Conservation (phyloP, 2,888 invertebrate genomes). For the Caradrina clavipalpis region DNA sequence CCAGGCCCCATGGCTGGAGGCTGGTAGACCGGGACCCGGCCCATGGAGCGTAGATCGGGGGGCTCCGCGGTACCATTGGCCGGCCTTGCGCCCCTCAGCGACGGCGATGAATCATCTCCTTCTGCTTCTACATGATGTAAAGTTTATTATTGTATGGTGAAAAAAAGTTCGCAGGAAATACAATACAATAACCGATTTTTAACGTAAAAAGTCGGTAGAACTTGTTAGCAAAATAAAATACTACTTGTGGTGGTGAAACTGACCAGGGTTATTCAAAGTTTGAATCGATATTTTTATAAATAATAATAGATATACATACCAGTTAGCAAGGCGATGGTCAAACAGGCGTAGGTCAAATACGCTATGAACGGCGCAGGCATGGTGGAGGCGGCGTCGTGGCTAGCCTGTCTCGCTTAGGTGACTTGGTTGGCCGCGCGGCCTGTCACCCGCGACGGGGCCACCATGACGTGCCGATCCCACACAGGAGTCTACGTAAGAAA, state of each 20-base stretch:
- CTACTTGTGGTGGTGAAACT: too few relatives aligned
- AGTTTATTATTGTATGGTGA: neutral
- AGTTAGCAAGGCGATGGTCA: slow-evolving; percentile 76
- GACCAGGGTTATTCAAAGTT: too few relatives aligned
- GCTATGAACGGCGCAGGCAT: slow-evolving; percentile 78
- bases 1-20: slow-evolving; percentile 88
- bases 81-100: slow-evolving; percentile 68
- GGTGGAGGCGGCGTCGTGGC: slow-evolving; percentile 58
- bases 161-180: neutral
- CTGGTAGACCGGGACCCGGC: slow-evolving; percentile 88
- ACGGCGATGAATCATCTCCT: slow-evolving; percentile 73
- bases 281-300: too few relatives aligned
- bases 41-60: slow-evolving; percentile 82
- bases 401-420: slow-evolving; percentile 73
- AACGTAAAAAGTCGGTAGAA: too few relatives aligned
- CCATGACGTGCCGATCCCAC: slow-evolving; percentile 70
- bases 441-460: slow-evolving; percentile 69
- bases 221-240: too few relatives aligned
- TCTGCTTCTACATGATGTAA: slow-evolving; percentile 61
- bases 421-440: slow-evolving; percentile 75
- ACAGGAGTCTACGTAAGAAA: slow-evolving; percentile 25
- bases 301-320: slow-evolving; percentile 71
- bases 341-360: slow-evolving; percentile 67
- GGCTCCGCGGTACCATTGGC: slow-evolving; percentile 79
- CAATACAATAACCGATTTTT: neutral